Conservation (phyloP, 2,113 vertebrate genomes). For the Gambusia affinis region DNA sequence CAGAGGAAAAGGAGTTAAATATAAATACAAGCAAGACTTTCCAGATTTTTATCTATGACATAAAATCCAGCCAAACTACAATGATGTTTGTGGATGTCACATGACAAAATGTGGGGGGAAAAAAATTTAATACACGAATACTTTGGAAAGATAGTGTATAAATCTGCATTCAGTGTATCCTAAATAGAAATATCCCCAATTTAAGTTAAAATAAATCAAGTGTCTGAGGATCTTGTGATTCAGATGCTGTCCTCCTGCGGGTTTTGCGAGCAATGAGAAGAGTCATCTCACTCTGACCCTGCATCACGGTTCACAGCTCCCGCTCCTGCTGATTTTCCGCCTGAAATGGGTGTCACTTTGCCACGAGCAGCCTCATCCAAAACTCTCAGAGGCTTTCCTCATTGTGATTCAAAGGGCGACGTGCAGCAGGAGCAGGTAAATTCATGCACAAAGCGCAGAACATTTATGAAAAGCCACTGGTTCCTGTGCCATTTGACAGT, state of each 20-base stretch:
- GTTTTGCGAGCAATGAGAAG: slow-evolving; percentile 5
- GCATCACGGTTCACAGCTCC: slow-evolving; percentile 55
- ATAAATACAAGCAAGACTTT: background rate
- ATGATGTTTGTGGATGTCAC: background rate
- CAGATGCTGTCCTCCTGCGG: slow-evolving; percentile 21
- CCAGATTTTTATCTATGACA: background rate
- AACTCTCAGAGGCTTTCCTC: slow-evolving; percentile 41
- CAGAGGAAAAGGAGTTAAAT: background rate
- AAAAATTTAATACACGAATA: too few relatives aligned
- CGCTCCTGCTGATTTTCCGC: slow-evolving; percentile 49
- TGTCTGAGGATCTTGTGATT: slow-evolving; percentile 12
- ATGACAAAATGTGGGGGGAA: too few relatives aligned
- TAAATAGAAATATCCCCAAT: background rate
- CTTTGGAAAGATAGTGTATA: too few relatives aligned
- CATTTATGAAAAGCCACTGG: background rate
- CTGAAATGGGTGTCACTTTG: slow-evolving; percentile 58
- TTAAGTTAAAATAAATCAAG: background rate
- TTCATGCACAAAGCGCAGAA: slow-evolving; percentile 12
- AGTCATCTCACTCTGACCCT: slow-evolving; percentile 56
- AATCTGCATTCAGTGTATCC: background rate
- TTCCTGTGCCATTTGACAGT: slow-evolving; percentile 3
- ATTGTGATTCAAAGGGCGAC: slow-evolving; percentile 55
- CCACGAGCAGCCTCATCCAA: slow-evolving; percentile 26
- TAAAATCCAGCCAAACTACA: background rate
- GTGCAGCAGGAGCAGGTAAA: slow-evolving; percentile 19